Evolutionary conservation across 2,888 invertebrate genomes (phyloP), one percentile per base, ranked within the genome.

Genomic region (Caradrina kadenii): DNA sequence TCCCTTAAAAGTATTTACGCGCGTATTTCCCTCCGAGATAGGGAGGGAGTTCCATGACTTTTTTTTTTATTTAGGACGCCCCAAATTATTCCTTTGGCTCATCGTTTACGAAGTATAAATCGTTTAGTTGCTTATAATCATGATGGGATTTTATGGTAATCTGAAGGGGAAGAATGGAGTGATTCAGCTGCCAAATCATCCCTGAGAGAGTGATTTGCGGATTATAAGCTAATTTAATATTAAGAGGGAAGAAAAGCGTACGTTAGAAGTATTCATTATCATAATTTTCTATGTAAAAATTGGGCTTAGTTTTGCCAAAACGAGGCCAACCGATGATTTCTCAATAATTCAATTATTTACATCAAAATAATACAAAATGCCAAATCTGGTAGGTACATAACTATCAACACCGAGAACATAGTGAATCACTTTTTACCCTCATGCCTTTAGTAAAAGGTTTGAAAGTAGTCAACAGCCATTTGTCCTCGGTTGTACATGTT

Each of bases 1-100:
- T 84, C 77, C 80, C 67, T 72, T 77, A 63, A 79, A 73, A 81
- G 76, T 76, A 81, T 82, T 82, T 72, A 77, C 68, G 73, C 35
- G 54, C 52, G n/a, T n/a, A n/a, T 64, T 73, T 79, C 50, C 77
- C 70, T 59, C 45, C 2, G 71, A 72, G 73, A 73, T 50, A 31
- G 65, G 13, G 4, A 26, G n/a, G 35, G 42, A 67, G 56, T 52
- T 79, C 64, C 66, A 61, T 58, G 66, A 60, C 48, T 69, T 68
- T 75, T 75, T 72, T 42, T 82, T 73, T 64, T 64, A 26, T 65
- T 63, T 45, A 65, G 52, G n/a, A 13, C 21, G 13, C 11, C 31
- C 19, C 48, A 58, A 76, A 69, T 74, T 67, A 67, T 67, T 61
- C 49, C 65, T 66, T 26, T 31, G 15, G 70, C 31, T 62, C 59